These are phyloP conservation scores for Ennomos fuscantarius DNA, from an alignment of 2,888 invertebrate species.

Conservation along the genomic window DNA sequence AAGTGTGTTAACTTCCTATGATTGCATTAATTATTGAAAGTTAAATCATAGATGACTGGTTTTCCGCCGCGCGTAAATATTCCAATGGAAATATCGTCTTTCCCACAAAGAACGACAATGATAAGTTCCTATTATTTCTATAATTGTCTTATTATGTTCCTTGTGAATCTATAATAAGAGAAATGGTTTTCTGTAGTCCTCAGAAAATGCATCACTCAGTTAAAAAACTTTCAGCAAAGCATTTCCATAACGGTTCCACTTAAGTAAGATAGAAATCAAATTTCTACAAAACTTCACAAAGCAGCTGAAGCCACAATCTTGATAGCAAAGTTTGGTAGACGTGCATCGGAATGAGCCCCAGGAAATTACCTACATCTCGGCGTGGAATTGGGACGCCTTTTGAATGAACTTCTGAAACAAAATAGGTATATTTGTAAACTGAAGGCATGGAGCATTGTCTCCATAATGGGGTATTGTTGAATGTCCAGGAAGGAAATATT, in stretches of 20 bases:
- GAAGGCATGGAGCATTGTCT: slow-evolving; percentile 60
- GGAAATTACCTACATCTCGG: slow-evolving; percentile 39
- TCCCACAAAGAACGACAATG: too few relatives aligned
- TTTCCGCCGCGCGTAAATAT: too few relatives aligned
- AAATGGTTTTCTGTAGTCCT: too few relatives aligned
- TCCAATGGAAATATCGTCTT: too few relatives aligned
- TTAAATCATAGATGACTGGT: too few relatives aligned
- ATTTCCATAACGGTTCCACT: slow-evolving; percentile 8
- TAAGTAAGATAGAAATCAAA: slow-evolving; percentile 20
- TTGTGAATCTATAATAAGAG: too few relatives aligned
- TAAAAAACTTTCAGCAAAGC: slow-evolving; percentile 1
- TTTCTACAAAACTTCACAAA: slow-evolving; percentile 29
- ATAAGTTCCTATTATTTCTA: too few relatives aligned
- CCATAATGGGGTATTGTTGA: slow-evolving; percentile 70
- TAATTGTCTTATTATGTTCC: too few relatives aligned
- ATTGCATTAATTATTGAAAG: neutral
- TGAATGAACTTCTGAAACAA: slow-evolving; percentile 28
- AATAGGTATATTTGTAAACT: slow-evolving; percentile 35
- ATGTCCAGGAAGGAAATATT: slow-evolving; percentile 61
- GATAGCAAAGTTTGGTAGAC: slow-evolving; percentile 54
- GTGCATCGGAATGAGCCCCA: slow-evolving; percentile 59
- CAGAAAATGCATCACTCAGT: neutral
- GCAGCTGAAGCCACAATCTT: slow-evolving; percentile 46
- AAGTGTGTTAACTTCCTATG: neutral
- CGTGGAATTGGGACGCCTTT: slow-evolving; percentile 32